These are phyloP conservation scores for Ochropleura leucogaster DNA, from an alignment of 2,888 invertebrate genomes.

Conservation along the genomic window DNA sequence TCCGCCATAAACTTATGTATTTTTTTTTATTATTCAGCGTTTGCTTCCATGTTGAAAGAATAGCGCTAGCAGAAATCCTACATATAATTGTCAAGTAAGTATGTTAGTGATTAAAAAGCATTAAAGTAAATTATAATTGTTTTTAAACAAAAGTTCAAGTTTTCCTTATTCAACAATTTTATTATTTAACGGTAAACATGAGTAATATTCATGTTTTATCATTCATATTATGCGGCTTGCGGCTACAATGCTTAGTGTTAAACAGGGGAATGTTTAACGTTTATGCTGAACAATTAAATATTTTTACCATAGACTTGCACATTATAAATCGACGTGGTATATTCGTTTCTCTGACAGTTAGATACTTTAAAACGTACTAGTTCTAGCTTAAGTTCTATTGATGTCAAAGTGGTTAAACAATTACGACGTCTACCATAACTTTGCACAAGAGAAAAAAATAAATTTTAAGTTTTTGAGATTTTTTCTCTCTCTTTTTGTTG, in stretches of 20 bases:
- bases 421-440: neutral
- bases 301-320: neutral
- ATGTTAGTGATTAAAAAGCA: neutral
- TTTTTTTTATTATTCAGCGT: neutral
- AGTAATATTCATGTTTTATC: slow-evolving; percentile 24
- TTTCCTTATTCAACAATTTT: slow-evolving; percentile 19
- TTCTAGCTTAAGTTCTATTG: neutral
- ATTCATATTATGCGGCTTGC: slow-evolving; percentile 28
- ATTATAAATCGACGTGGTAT: neutral
- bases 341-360: neutral
- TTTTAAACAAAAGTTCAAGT: neutral
- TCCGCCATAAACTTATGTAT: slow-evolving; percentile 1
- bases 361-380: neutral
- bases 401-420: neutral
- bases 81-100: neutral
- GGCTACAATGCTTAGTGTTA: slow-evolving; percentile 1
- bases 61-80: neutral
- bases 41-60: neutral
- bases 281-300: slow-evolving; percentile 16
- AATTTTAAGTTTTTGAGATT: neutral
- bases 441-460: neutral
- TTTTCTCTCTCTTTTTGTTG: too few species aligned
- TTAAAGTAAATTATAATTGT: slow-evolving; percentile 4
- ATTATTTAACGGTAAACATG: slow-evolving; percentile 18
- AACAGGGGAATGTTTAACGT: too few species aligned